Evolutionary conservation across 1,140 invertebrate species (phyloP).

Genomic region (Saccostrea cuccullata): DNA sequence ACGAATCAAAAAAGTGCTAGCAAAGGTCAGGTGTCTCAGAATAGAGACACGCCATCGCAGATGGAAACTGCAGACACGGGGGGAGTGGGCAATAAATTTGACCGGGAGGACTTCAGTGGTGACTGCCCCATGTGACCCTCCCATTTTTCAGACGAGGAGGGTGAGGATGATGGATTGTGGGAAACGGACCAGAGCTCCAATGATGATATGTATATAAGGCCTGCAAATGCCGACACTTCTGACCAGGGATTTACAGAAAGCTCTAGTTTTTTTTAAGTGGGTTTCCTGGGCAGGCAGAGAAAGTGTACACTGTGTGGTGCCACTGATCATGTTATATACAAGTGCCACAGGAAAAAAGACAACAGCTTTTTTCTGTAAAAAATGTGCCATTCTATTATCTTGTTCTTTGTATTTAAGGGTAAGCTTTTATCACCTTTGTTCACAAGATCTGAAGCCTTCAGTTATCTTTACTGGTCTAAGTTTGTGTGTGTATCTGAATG

Average conservation of each 20-base stretch:
- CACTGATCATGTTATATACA: slow-evolving; percentile 45
- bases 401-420: neutral
- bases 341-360: slow-evolving; percentile 48
- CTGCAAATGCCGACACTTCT: neutral
- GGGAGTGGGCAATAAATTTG: neutral
- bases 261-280: neutral
- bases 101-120: neutral
- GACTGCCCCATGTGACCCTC: neutral
- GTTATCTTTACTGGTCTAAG: neutral
- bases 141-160: neutral
- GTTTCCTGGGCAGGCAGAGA: slow-evolving; percentile 16
- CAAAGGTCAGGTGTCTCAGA: neutral
- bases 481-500: neutral
- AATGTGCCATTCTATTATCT: neutral
- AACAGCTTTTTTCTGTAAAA: slow-evolving; percentile 43
- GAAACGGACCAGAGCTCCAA: slow-evolving; percentile 13
- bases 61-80: neutral
- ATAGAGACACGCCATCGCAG: neutral
- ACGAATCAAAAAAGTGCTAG: neutral
- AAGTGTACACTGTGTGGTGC: slow-evolving; percentile 53
- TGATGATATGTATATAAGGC: neutral
- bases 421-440: neutral
- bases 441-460: neutral
- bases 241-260: neutral
- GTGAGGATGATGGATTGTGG: slow-evolving; percentile 22